Evolutionary conservation across 2,113 vertebrate species (phyloP).

Genomic region (Tor tambroides): DNA sequence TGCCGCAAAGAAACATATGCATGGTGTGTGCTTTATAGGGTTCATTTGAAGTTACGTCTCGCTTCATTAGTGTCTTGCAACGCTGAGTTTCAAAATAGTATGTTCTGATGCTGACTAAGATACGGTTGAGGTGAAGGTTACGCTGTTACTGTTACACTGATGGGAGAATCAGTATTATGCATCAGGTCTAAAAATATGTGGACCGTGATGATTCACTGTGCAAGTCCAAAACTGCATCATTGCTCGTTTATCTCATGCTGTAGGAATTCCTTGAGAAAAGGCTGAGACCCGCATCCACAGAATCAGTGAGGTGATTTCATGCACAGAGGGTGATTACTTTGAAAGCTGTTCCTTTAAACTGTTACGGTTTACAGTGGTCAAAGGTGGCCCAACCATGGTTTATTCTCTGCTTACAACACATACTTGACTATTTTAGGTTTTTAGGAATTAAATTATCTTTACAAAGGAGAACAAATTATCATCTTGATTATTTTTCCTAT

Average conservation of each 20-base stretch:
- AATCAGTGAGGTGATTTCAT: no score
- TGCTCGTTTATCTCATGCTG: background rate
- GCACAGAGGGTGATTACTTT: background rate
- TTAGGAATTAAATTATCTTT: background rate
- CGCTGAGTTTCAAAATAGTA: constrained; percentile 29
- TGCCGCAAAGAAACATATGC: constrained; percentile 4
- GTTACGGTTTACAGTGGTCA: background rate
- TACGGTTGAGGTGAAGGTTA: constrained; percentile 28
- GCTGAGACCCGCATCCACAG: background rate
- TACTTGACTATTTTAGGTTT: background rate
- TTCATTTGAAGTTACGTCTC: constrained; percentile 38
- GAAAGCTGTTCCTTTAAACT: background rate
- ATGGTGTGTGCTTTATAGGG: constrained; percentile 47
- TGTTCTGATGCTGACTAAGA: constrained; percentile 36
- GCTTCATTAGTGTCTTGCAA: constrained; percentile 35
- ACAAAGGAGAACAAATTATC: background rate
- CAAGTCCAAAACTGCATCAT: constrained; percentile 3
- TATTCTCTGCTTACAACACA: background rate
- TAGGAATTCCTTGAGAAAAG: constrained; percentile 1
- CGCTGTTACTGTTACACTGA: background rate
- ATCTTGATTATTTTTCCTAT: background rate
- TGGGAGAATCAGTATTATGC: constrained; percentile 2
- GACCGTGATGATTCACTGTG: constrained; percentile 24
- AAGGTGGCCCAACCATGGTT: background rate
- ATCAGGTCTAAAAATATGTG: background rate